Base-by-base conservation (phyloP, 2,113 vertebrate genomes). In the Nothocercus julius region DNA sequence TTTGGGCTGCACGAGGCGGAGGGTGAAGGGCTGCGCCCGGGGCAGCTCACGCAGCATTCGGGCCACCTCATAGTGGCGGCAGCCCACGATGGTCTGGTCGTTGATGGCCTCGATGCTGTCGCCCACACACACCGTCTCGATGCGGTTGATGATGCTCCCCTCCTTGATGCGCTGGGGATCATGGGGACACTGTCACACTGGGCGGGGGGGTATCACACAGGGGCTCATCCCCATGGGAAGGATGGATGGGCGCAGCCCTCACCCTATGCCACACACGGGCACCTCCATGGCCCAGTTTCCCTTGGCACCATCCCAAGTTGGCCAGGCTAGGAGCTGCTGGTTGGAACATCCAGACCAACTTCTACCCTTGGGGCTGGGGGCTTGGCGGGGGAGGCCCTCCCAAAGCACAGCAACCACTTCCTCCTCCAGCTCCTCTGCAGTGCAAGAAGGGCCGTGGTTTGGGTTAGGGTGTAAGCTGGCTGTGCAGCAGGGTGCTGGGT, bases 41-140 rank as follows among this genome's bases (percentile, higher is more conserved):
- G 98, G 98, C 90, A 99, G 98, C 93, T 99, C 99, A n/a, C 99
- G 99, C 27, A 99, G 97, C 99, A 99, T 99, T 96, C 99, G 98
- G 22, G 99, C 99, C 61, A 99, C 99, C 95, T 99, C 99, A 0
- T 99, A 99, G 96, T 99, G 99, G 30, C 99, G 98, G 96, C 99
- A 99, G 73, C 99, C 99, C 7, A 99, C 99, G 14, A 99, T 99
- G 85, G 98, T 99, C 95, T 99, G 99, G 95, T 99, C 99, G 0
- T 99, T 99, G 96, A 99, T 99, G 95, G 99, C 99, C 94, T 99
- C 99, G 1, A 99, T 99, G 98, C 99, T 99, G 97, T 99, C 99
- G 0, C 99, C 99, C 38, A 99, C 99, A 4, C 98, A 98, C 27
- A 99, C 99, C 0, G 96, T 97, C 92, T 98, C 97, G 68, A 99